Evolutionary conservation across 2,888 invertebrate genomes (phyloP).

Genomic region (Oscheius onirici): DNA sequence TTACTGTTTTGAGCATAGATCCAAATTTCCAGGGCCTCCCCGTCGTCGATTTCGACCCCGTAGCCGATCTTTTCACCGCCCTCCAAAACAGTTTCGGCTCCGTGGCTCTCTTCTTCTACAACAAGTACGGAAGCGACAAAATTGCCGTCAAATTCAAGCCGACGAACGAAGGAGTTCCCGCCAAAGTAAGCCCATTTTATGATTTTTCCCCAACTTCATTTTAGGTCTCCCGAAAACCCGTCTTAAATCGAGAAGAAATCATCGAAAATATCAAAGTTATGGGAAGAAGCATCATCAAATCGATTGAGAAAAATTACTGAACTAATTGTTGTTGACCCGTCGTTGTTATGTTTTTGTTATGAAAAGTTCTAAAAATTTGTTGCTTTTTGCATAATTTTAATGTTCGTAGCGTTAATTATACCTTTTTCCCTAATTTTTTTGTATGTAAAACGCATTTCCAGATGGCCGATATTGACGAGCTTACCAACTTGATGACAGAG

Average conservation of each 20-base stretch:
- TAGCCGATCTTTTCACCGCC: slow-evolving; percentile 80
- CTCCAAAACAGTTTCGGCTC: slow-evolving; percentile 74
- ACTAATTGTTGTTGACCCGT: slow-evolving; percentile 2
- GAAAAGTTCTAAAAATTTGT: not conserved
- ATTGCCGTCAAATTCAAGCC: slow-evolving; percentile 52
- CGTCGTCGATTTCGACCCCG: slow-evolving; percentile 82
- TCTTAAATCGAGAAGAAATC: slow-evolving; percentile 47
- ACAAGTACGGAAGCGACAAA: slow-evolving; percentile 82
- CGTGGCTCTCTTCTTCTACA: slow-evolving; percentile 85
- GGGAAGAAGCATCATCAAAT: slow-evolving; percentile 44
- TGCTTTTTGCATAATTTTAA: not conserved
- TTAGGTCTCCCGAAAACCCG: slow-evolving; percentile 40
- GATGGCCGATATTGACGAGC: slow-evolving; percentile 15
- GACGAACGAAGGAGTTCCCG: slow-evolving; percentile 40
- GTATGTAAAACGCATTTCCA: not conserved
- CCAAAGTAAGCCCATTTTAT: slow-evolving; percentile 35
- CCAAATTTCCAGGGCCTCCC: slow-evolving; percentile 77
- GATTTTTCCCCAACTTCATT: slow-evolving; percentile 3
- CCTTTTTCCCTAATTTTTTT: not conserved
- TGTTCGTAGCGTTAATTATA: not conserved
- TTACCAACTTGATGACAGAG: slow-evolving; percentile 10
- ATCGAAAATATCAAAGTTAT: slow-evolving; percentile 47
- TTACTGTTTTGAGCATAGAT: no score
- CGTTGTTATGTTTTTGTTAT: slow-evolving; percentile 4
- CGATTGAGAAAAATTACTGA: not conserved